phyloP scores from a whole-genome alignment of 2,888 invertebrate genomes.

The Cartodere bifasciata region DNA sequence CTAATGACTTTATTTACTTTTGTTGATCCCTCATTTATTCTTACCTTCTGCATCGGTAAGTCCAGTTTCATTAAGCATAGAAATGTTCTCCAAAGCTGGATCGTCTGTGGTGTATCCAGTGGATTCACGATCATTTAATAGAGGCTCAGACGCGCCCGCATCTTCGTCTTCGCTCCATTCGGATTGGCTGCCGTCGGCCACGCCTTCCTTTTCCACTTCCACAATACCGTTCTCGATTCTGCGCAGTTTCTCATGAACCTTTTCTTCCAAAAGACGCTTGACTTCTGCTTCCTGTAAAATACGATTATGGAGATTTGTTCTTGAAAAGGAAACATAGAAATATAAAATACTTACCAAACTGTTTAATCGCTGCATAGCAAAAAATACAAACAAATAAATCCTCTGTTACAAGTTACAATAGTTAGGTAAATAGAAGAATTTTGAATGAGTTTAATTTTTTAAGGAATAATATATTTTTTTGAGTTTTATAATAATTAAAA shows the following conservation, averaged over 20 bases:
- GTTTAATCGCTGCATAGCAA: too few relatives aligned
- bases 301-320: background rate
- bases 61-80: slow-evolving; percentile 74
- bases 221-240: slow-evolving; percentile 23
- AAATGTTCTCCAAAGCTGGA: slow-evolving; percentile 73
- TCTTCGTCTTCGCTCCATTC: slow-evolving; percentile 66
- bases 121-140: slow-evolving; percentile 45
- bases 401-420: too few relatives aligned
- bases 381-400: too few relatives aligned
- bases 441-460: too few relatives aligned
- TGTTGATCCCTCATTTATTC: slow-evolving; percentile 7
- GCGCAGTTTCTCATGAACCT: slow-evolving; percentile 32
- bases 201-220: slow-evolving; percentile 23
- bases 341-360: too few relatives aligned
- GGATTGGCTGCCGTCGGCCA: slow-evolving; percentile 51
- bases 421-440: too few relatives aligned
- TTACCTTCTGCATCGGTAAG: slow-evolving; percentile 73
- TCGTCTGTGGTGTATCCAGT: slow-evolving; percentile 82
- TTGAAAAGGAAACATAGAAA: slow-evolving; percentile 1
- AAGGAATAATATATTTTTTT: too few relatives aligned
- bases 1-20: too few relatives aligned
- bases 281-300: slow-evolving; percentile 37
- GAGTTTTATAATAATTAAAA: too few relatives aligned
- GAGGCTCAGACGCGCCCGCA: slow-evolving; percentile 48
- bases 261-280: slow-evolving; percentile 36